Conservation (phyloP, 2,113 vertebrate genomes). For the Theropithecus gelada region DNA sequence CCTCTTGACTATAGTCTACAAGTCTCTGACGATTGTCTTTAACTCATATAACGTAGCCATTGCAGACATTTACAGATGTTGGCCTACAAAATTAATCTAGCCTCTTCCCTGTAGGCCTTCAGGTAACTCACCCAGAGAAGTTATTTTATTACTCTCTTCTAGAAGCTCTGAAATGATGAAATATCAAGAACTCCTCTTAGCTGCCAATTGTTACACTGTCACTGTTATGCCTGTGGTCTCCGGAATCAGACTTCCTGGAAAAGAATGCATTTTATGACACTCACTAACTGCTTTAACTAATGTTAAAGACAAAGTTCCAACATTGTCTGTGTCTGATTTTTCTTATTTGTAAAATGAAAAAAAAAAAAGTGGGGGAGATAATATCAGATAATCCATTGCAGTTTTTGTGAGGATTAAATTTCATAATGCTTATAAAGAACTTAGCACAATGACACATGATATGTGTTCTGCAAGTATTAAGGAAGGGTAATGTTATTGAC, state of each 20-base stretch:
- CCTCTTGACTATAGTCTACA: background rate
- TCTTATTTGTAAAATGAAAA: background rate
- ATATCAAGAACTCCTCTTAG: background rate
- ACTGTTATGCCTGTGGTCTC: background rate
- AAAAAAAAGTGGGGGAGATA: background rate
- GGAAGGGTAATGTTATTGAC: background rate
- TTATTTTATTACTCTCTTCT: background rate
- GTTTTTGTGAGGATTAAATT: constrained; percentile 32
- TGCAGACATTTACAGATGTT: background rate
- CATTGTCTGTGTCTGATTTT: background rate
- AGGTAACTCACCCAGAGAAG: background rate
- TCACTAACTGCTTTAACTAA: background rate
- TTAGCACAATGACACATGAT: background rate
- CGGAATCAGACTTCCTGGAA: background rate
- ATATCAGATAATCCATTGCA: background rate
- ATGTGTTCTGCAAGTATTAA: background rate
- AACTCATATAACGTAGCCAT: background rate
- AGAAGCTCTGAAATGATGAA: background rate
- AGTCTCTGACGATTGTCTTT: background rate
- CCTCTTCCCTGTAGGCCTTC: background rate
- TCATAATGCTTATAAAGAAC: background rate
- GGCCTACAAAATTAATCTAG: background rate
- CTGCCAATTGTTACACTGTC: background rate
- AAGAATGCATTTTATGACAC: background rate
- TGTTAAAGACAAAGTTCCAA: background rate